Base-by-base conservation (phyloP, 2,113 vertebrate species). In the Spermophilus dauricus region DNA sequence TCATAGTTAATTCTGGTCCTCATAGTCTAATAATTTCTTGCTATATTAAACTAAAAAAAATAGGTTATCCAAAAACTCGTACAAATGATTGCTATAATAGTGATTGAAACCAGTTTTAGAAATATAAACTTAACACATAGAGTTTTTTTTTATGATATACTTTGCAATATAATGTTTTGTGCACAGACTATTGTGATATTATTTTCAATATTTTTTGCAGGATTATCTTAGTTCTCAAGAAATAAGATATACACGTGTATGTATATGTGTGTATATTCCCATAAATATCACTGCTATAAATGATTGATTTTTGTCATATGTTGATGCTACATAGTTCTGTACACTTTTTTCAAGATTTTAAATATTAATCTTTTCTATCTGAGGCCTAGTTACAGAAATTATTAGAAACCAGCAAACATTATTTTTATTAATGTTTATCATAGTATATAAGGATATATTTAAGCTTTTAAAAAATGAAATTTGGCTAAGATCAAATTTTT, bases 221-320 rank as follows among this genome's bases (percentile, higher is more conserved):
- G 51, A 13, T 95, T 98, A 87, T 83, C 39, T 30, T 56, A 61
- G 3, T 86, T 61, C 96, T 73, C 82, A 96, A 97, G 0, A 67
- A 4, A 56, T 80, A 4, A 69, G 78, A 82, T 94, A 91, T 70
- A 72, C 30, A 9, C 37, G 45, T 39, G n/a, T 69, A 5, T 28
- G 3, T 63, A 26, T 2, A 86, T 34, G 30, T 0, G 0, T 85
- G 10, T 37, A 30, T 95, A 28, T 92, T 98, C 97, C 84, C 30
- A 84, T 91, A 94, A 20, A 48, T 32, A 0, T 81, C 0, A 4
- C 61, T 93, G n/a, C 75, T 95, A 28, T 24, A 75, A 0, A 51
- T 91, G 91, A 78, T 88, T 72, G 69, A 51, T 96, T 98, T 95
- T 91, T 83, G 65, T 10, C 95, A 4, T 1, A 37, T 95, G 61